These are phyloP conservation scores for Oncorhynchus nerka DNA, from an alignment of 2,113 vertebrate genomes.

Conservation along the genomic window DNA sequence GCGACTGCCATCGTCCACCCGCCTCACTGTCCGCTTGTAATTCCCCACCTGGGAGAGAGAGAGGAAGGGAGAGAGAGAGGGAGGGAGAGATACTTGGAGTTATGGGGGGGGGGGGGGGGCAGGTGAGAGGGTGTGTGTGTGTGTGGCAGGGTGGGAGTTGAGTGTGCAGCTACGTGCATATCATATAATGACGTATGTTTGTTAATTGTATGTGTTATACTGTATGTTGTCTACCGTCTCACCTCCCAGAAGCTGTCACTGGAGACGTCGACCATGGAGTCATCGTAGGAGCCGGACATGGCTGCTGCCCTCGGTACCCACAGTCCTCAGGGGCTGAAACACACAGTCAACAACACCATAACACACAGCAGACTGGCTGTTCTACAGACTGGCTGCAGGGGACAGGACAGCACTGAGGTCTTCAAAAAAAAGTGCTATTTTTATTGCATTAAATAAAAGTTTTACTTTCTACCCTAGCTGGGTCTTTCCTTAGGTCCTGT, in stretches of 20 bases:
- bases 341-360: not conserved
- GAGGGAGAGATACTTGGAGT: not conserved
- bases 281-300: slow-evolving; percentile 91
- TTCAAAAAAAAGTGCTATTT: too few species aligned
- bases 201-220: not conserved
- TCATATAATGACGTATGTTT: not conserved
- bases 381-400: too few species aligned
- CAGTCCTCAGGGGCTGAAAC: slow-evolving; percentile 46
- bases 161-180: not conserved
- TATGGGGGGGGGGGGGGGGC: not conserved
- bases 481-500: too few species aligned
- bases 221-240: slow-evolving; percentile 26
- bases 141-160: not conserved
- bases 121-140: not conserved
- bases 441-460: too few species aligned
- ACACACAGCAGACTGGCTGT: too few species aligned
- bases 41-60: slow-evolving; percentile 83
- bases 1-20: slow-evolving; percentile 92
- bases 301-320: slow-evolving; percentile 48
- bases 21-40: slow-evolving; percentile 91
- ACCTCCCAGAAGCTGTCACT: slow-evolving; percentile 99
- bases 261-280: slow-evolving; percentile 89
- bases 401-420: too few species aligned
- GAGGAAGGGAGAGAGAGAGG: not conserved
- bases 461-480: too few species aligned